Percentiles rank a stretch among this genome's conserved stretches.
phyloP scores from a whole-genome alignment of 2,888 invertebrate genomes.

The Pseudoips prasinana region DNA sequence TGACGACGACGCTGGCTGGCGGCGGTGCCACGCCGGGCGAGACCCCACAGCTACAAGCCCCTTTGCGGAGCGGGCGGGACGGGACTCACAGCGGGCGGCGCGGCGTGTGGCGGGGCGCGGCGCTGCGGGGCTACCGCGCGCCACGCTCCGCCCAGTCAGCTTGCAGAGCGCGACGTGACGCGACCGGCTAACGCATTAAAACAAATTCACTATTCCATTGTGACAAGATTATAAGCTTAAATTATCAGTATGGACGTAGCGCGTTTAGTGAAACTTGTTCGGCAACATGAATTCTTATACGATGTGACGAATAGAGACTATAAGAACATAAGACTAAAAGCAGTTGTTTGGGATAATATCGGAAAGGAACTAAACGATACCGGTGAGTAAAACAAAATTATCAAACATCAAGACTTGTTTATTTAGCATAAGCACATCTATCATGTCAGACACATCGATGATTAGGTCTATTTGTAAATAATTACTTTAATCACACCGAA shows the following conservation, averaged over 20 bases:
- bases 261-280: slow-evolving; percentile 27
- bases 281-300: slow-evolving; percentile 23
- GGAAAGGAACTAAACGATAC: slow-evolving; percentile 26
- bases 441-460: too few species aligned
- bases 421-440: neutral
- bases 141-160: slow-evolving; percentile 13
- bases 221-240: neutral
- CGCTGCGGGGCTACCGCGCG: slow-evolving; percentile 6
- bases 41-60: too few species aligned
- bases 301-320: slow-evolving; percentile 28
- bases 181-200: slow-evolving; percentile 4
- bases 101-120: slow-evolving; percentile 21
- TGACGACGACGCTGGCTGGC: neutral
- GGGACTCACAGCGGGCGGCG: slow-evolving; percentile 18
- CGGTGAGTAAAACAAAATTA: slow-evolving; percentile 28
- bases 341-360: slow-evolving; percentile 26
- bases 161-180: slow-evolving; percentile 13
- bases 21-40: neutral
- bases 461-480: too few species aligned
- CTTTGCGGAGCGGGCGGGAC: slow-evolving; percentile 8
- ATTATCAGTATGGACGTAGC: slow-evolving; percentile 20
- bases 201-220: slow-evolving; percentile 3
- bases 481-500: too few species aligned
- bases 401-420: neutral
- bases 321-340: slow-evolving; percentile 29